Evolutionary conservation across 2,113 vertebrate species (phyloP).

Genomic region (Pelecanus crispus): DNA sequence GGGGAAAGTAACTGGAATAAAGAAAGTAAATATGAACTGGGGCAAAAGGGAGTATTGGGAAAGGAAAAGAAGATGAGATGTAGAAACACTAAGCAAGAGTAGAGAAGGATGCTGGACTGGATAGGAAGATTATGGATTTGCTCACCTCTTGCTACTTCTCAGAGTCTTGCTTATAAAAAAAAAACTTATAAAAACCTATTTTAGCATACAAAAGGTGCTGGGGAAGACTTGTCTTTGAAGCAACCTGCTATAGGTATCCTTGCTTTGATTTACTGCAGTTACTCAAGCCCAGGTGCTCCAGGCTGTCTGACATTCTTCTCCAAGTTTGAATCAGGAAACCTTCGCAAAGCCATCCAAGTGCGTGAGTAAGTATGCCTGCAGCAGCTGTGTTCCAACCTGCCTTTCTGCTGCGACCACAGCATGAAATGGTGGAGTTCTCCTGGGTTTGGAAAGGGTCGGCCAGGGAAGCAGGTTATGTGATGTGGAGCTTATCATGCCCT

Average conservation of each 20-base stretch:
- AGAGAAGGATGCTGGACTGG: not conserved
- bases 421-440: not conserved
- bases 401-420: not conserved
- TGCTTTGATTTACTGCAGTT: constrained; percentile 57
- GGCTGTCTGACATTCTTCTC: constrained; percentile 82
- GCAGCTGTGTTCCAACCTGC: not conserved
- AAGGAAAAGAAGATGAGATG: not conserved
- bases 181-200: not conserved
- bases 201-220: not conserved
- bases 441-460: not conserved
- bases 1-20: not conserved
- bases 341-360: constrained; percentile 87
- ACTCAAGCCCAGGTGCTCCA: constrained; percentile 35
- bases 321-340: constrained; percentile 88
- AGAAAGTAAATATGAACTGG: not conserved
- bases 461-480: not conserved
- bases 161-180: not conserved
- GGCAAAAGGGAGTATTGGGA: not conserved
- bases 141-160: not conserved
- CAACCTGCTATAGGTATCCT: not conserved
- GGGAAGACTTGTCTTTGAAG: not conserved
- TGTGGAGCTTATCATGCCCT: not conserved
- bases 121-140: not conserved
- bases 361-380: constrained; percentile 79
- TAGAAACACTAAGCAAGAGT: not conserved